phyloP scores from a whole-genome alignment of 1,140 invertebrate species.

The Papilio dardanus region DNA sequence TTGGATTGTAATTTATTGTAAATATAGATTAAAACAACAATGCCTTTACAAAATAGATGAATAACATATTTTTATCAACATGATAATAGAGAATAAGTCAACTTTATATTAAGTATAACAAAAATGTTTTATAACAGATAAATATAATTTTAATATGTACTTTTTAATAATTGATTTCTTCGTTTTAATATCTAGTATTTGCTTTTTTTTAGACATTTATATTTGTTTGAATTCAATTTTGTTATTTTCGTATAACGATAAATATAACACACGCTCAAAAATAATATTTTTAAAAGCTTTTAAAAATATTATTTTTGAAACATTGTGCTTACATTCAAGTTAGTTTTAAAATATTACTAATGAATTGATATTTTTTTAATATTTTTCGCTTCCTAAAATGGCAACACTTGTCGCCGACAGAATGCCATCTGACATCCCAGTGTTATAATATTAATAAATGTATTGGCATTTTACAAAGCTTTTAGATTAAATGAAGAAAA shows the following conservation, averaged over 20 bases:
- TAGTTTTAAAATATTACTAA: slow-evolving; percentile 2
- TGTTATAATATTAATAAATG: background rate
- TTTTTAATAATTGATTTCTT: slow-evolving; percentile 3
- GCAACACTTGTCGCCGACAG: background rate
- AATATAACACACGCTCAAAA: slow-evolving; percentile 41
- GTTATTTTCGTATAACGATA: slow-evolving; percentile 52
- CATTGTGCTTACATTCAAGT: background rate
- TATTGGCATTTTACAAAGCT: background rate
- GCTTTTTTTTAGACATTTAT: slow-evolving; percentile 36
- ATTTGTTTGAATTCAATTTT: slow-evolving; percentile 43
- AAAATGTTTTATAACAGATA: slow-evolving; percentile 22
- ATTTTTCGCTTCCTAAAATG: background rate
- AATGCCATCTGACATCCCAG: background rate
- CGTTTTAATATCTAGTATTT: slow-evolving; percentile 24
- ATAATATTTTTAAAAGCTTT: slow-evolving; percentile 38
- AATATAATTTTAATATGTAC: slow-evolving; percentile 9
- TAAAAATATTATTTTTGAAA: no score
- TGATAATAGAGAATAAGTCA: slow-evolving; percentile 11
- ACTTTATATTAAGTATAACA: slow-evolving; percentile 23
- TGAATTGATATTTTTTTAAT: background rate
- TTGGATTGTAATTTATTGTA: slow-evolving; percentile 66
- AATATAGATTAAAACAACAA: slow-evolving; percentile 42
- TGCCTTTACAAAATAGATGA: slow-evolving; percentile 18
- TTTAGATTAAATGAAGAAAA: background rate
- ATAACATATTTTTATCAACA: slow-evolving; percentile 27